Conservation (phyloP, 1,140 invertebrate species). For the Pantala flavescens region DNA sequence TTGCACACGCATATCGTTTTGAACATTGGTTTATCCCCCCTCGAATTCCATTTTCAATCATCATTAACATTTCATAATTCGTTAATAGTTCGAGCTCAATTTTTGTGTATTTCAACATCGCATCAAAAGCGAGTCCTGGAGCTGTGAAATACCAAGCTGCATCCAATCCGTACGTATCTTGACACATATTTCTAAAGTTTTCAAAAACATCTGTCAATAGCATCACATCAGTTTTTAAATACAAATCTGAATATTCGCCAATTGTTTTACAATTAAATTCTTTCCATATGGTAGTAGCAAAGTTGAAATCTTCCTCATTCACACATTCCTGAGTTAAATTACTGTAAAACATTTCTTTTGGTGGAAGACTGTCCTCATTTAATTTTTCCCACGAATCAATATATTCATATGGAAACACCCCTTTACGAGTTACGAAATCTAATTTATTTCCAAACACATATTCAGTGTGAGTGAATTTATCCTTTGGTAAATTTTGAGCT, state of each 20-base stretch:
- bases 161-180: conserved; percentile 24
- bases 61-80: conserved; percentile 23
- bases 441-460: not conserved
- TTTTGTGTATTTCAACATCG: conserved; percentile 25
- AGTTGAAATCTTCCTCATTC: not conserved
- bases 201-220: not conserved
- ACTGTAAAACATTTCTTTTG: conserved; percentile 25
- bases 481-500: not conserved
- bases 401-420: conserved; percentile 30
- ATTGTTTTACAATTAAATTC: conserved; percentile 5
- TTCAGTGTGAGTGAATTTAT: not conserved
- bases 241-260: not conserved
- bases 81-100: conserved; percentile 23
- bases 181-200: not conserved
- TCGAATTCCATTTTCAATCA: conserved; percentile 14
- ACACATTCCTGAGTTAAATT: conserved; percentile 11
- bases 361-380: conserved; percentile 25
- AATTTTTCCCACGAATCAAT: conserved; percentile 25
- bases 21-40: not conserved
- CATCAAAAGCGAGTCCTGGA: conserved; percentile 27
- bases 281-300: not conserved
- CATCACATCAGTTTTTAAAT: not conserved
- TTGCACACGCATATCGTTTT: not conserved
- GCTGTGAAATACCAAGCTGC: conserved; percentile 26
- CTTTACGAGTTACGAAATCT: not conserved